These are phyloP conservation scores for Gadopsis bispinosus DNA, from an alignment of 2,797 vertebrate species.

Conservation along the genomic window DNA sequence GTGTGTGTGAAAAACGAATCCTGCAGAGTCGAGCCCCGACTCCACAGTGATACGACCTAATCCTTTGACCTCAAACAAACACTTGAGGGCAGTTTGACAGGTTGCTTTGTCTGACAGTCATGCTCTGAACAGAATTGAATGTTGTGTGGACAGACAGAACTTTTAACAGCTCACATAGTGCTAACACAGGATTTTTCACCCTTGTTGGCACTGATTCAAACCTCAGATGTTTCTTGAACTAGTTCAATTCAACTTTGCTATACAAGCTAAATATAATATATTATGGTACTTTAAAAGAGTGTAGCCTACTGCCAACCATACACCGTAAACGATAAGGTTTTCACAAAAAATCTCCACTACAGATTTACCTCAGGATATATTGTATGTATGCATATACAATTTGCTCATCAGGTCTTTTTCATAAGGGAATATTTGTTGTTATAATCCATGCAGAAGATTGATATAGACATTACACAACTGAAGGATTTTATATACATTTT, in stretches of 20 bases:
- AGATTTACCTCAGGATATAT: too few species aligned
- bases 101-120: slow-evolving; percentile 44
- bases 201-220: not conserved
- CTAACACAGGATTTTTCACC: not conserved
- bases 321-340: too few species aligned
- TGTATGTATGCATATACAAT: too few species aligned
- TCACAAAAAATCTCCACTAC: too few species aligned
- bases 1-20: slow-evolving; percentile 2
- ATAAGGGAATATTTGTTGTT: not conserved
- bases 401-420: too few species aligned
- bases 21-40: not conserved
- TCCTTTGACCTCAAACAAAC: slow-evolving; percentile 48
- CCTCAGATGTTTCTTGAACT: not conserved
- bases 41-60: slow-evolving; percentile 18
- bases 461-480: not conserved
- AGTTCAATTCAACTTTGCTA: not conserved
- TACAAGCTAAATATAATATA: not conserved
- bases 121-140: slow-evolving; percentile 30
- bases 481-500: not conserved
- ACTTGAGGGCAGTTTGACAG: slow-evolving; percentile 27
- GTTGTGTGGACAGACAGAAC: not conserved
- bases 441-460: not conserved
- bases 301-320: too few species aligned
- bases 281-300: not conserved
- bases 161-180: not conserved